A percentile compares a stretch with the other conserved stretches of the same genome.
These are phyloP conservation scores for Willisornis vidua DNA, from an alignment of 2,113 vertebrate species.

Conservation along the genomic window DNA sequence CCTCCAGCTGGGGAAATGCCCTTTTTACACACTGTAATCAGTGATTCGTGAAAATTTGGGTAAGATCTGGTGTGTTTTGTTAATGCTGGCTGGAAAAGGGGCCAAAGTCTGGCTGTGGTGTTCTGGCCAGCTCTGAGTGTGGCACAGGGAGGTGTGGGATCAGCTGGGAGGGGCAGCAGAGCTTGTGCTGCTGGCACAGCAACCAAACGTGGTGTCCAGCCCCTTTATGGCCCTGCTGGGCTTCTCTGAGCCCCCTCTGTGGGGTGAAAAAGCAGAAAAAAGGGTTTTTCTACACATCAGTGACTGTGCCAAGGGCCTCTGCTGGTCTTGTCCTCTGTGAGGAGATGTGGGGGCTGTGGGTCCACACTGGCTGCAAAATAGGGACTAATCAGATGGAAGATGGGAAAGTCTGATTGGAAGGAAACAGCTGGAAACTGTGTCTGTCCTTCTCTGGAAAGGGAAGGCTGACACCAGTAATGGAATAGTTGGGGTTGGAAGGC, in stretches of 20 bases:
- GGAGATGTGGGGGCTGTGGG: no score
- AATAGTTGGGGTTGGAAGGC: background rate
- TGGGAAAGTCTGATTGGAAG: background rate
- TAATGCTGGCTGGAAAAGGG: background rate
- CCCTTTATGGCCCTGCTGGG: fast-evolving
- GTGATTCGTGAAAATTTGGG: background rate
- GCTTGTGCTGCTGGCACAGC: background rate
- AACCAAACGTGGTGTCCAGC: fast-evolving
- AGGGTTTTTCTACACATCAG: fast-evolving
- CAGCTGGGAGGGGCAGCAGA: fast-evolving
- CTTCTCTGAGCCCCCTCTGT: background rate
- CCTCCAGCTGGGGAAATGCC: background rate
- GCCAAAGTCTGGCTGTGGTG: background rate
- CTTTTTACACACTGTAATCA: background rate
- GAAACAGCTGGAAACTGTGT: background rate
- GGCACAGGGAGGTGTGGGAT: fast-evolving
- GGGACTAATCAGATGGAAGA: background rate
- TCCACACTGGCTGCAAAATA: background rate
- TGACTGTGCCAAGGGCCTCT: background rate
- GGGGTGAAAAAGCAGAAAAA: background rate
- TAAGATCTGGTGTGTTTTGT: background rate
- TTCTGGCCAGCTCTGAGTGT: background rate
- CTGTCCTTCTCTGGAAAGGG: background rate
- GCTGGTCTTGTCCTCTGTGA: fast-evolving
- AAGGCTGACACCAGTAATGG: background rate